phyloP scores from a whole-genome alignment of 2,797 vertebrate genomes.

The Eutrigla gurnardus region DNA sequence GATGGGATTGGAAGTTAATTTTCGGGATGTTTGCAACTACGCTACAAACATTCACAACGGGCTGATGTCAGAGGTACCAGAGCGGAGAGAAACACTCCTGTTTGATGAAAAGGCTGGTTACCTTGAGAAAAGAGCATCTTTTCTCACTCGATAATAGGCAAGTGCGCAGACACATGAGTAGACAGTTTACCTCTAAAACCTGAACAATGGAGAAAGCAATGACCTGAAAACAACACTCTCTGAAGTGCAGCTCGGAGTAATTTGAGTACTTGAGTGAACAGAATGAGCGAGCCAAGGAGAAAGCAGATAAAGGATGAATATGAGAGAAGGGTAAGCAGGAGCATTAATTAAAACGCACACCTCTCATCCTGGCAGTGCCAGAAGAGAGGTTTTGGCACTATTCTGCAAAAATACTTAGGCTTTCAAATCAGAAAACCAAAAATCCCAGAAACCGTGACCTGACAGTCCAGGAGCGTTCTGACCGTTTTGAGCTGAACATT shows the following conservation, averaged over 20 bases:
- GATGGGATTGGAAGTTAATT: neutral
- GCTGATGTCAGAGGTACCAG: slow-evolving; percentile 21
- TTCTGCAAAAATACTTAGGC: slow-evolving; percentile 17
- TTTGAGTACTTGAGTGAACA: slow-evolving; percentile 57
- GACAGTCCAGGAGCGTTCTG: too few relatives aligned
- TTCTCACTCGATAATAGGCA: slow-evolving; percentile 17
- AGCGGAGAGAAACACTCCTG: slow-evolving; percentile 13
- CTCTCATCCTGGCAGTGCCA: slow-evolving; percentile 40
- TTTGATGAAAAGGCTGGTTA: slow-evolving; percentile 24
- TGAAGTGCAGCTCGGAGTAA: slow-evolving; percentile 55
- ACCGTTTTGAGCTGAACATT: too few relatives aligned
- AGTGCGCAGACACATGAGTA: slow-evolving; percentile 7
- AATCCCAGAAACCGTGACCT: too few relatives aligned
- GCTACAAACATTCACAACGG: slow-evolving; percentile 3
- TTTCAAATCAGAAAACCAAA: too few relatives aligned
- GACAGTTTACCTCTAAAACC: slow-evolving; percentile 51
- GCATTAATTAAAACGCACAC: slow-evolving; percentile 57
- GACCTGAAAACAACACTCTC: slow-evolving; percentile 63
- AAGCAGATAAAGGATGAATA: slow-evolving; percentile 29
- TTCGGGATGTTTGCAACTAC: slow-evolving; percentile 13
- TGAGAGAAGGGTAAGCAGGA: slow-evolving; percentile 19
- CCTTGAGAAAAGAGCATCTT: slow-evolving; percentile 37
- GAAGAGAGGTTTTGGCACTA: slow-evolving; percentile 29
- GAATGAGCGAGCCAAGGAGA: slow-evolving; percentile 28
- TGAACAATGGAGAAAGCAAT: slow-evolving; percentile 48